These are phyloP conservation scores for Xanthia togata DNA, from an alignment of 2,888 invertebrate species.

Conservation along the genomic window DNA sequence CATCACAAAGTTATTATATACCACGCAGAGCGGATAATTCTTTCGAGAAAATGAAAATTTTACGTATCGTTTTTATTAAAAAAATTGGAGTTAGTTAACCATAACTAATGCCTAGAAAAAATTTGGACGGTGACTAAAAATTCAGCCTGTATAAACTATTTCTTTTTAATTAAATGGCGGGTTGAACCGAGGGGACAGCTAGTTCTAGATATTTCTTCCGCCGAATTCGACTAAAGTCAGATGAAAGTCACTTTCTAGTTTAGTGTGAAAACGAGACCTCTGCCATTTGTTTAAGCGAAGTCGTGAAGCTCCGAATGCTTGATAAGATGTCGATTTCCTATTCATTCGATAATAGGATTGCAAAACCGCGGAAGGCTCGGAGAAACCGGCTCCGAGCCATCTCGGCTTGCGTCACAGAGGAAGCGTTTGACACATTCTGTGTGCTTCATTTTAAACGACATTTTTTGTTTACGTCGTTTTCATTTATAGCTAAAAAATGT, in stretches of 20 bases:
- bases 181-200: not conserved
- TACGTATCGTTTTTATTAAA: no score
- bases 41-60: no score
- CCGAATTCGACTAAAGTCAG: not conserved
- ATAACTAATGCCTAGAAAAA: no score
- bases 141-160: no score
- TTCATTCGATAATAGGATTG: constrained; percentile 72
- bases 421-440: constrained; percentile 70
- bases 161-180: no score
- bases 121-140: no score
- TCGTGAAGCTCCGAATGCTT: constrained; percentile 53
- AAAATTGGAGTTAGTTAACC: no score
- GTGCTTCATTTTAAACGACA: constrained; percentile 42
- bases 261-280: constrained; percentile 14
- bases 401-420: constrained; percentile 70
- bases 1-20: no score
- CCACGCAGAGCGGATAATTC: no score
- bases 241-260: constrained; percentile 45
- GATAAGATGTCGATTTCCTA: constrained; percentile 70
- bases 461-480: constrained; percentile 20
- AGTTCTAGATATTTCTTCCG: constrained; percentile 2
- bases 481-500: not conserved
- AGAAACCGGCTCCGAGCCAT: constrained; percentile 72
- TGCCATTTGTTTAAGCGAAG: constrained; percentile 33
- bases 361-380: constrained; percentile 78